A percentile compares a stretch with the other conserved stretches of the same genome.
phyloP scores from a whole-genome alignment of 1,140 invertebrate species.

The Condylostylus longicornis region DNA sequence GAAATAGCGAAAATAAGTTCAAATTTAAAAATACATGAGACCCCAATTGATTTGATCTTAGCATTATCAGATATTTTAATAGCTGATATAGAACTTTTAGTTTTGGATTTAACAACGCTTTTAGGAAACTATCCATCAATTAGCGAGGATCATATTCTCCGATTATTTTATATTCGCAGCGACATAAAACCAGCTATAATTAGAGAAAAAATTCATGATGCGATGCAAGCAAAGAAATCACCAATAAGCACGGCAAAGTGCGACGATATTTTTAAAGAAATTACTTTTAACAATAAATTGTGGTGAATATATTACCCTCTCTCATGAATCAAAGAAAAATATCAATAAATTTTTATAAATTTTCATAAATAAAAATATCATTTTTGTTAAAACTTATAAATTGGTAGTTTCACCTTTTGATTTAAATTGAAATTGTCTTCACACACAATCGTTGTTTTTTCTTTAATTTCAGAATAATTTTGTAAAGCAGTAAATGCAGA shows the following conservation, averaged over 20 bases:
- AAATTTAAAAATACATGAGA: conserved; percentile 50
- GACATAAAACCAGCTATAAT: conserved; percentile 74
- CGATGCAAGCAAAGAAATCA: conserved; percentile 43
- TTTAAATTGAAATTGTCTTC: too few relatives aligned
- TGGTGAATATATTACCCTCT: conserved; percentile 26
- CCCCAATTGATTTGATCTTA: conserved; percentile 66
- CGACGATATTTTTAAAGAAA: conserved; percentile 36
- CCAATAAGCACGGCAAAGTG: conserved; percentile 32
- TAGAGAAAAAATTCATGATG: conserved; percentile 63
- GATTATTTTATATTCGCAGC: conserved; percentile 66
- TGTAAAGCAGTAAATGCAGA: too few relatives aligned
- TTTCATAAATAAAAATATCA: too few relatives aligned
- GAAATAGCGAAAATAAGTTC: conserved; percentile 58
- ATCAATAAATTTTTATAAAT: too few relatives aligned
- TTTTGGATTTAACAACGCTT: conserved; percentile 78
- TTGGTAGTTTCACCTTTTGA: too few relatives aligned
- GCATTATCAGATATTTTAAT: conserved; percentile 61
- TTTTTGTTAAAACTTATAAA: too few relatives aligned
- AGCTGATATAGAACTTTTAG: conserved; percentile 73
- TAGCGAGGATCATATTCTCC: conserved; percentile 70
- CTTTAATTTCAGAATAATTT: too few relatives aligned
- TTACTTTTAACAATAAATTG: conserved; percentile 39
- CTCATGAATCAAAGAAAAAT: too few relatives aligned
- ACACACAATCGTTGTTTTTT: too few relatives aligned
- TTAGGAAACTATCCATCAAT: conserved; percentile 84